Percentiles rank a stretch among this genome's conserved stretches.
These are phyloP conservation scores for Eristalis intricaria DNA, from an alignment of 2,888 invertebrate genomes.

Conservation along the genomic window DNA sequence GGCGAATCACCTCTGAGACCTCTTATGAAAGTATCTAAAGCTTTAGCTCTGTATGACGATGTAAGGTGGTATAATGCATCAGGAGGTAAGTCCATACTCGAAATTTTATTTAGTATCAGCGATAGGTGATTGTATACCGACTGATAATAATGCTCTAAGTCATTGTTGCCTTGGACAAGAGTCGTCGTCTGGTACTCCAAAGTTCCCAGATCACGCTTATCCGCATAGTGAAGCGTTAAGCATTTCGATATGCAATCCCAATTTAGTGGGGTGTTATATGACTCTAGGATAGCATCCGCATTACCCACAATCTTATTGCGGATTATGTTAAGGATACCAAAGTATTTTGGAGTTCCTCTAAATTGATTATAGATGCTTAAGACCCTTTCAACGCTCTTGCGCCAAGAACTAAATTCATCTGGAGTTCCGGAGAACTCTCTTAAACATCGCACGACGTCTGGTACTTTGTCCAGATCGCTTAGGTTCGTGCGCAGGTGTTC, in stretches of 20 bases:
- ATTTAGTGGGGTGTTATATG: background rate
- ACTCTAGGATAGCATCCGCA: slow-evolving; percentile 17
- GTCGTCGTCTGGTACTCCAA: slow-evolving; percentile 44
- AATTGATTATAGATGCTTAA: background rate
- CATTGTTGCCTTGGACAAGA: slow-evolving; percentile 10
- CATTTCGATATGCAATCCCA: background rate
- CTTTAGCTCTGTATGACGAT: slow-evolving; percentile 64
- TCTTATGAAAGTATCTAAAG: slow-evolving; percentile 70
- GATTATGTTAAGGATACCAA: slow-evolving; percentile 25
- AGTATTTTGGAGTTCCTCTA: slow-evolving; percentile 14
- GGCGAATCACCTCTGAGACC: slow-evolving; percentile 62
- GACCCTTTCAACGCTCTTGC: slow-evolving; percentile 44
- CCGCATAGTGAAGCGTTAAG: slow-evolving; percentile 21
- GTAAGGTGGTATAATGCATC: slow-evolving; percentile 60
- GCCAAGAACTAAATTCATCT: slow-evolving; percentile 19
- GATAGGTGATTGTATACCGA: slow-evolving; percentile 68
- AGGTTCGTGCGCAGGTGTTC: background rate
- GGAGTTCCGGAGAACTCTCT: slow-evolving; percentile 14
- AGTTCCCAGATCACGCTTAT: slow-evolving; percentile 45
- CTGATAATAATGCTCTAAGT: slow-evolving; percentile 69
- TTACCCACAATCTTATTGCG: slow-evolving; percentile 35
- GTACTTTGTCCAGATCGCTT: slow-evolving; percentile 5
- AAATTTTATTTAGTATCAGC: slow-evolving; percentile 46
- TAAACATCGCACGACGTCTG: background rate
- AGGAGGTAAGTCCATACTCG: slow-evolving; percentile 57